Percentiles rank a stretch among this genome's conserved stretches.
phyloP scores from a whole-genome alignment of 2,888 invertebrate species.

The Drosophila melanosoma region DNA sequence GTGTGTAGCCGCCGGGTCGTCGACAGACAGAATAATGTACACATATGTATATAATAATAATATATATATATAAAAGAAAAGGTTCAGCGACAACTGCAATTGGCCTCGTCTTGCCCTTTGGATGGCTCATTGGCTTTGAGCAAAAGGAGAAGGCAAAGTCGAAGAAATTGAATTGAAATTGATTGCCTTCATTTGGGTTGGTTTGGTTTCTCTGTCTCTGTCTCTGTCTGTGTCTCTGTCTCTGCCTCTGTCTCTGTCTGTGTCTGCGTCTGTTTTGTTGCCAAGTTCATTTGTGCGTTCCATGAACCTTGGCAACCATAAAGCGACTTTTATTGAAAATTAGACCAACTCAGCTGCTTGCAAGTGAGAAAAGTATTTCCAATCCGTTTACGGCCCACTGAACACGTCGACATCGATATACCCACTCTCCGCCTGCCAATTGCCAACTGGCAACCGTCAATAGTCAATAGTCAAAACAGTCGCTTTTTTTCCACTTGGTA shows the following conservation, averaged over 20 bases:
- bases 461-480: conserved; percentile 11
- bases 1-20: conserved; percentile 58
- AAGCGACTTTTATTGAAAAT: conserved; percentile 76
- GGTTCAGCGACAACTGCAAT: conserved; percentile 64
- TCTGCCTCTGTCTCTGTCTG: not conserved
- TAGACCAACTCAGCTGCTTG: conserved; percentile 55
- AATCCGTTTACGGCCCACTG: conserved; percentile 66
- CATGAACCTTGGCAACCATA: conserved; percentile 76
- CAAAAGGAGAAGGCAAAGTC: conserved; percentile 60
- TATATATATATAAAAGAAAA: conserved; percentile 48
- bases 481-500: conserved; percentile 59
- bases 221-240: too few relatives aligned
- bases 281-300: conserved; percentile 75
- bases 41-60: not conserved
- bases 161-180: conserved; percentile 75
- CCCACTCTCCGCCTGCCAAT: not conserved
- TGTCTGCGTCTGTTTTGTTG: conserved; percentile 15
- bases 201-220: conserved; percentile 14
- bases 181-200: conserved; percentile 70
- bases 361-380: conserved; percentile 46
- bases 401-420: conserved; percentile 37
- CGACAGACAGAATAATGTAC: conserved; percentile 50
- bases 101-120: conserved; percentile 72
- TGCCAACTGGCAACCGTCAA: not conserved
- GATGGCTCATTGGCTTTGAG: conserved; percentile 74